These are phyloP conservation scores for Ornithoptera priamus DNA, from an alignment of 2,888 invertebrate species.

Conservation along the genomic window DNA sequence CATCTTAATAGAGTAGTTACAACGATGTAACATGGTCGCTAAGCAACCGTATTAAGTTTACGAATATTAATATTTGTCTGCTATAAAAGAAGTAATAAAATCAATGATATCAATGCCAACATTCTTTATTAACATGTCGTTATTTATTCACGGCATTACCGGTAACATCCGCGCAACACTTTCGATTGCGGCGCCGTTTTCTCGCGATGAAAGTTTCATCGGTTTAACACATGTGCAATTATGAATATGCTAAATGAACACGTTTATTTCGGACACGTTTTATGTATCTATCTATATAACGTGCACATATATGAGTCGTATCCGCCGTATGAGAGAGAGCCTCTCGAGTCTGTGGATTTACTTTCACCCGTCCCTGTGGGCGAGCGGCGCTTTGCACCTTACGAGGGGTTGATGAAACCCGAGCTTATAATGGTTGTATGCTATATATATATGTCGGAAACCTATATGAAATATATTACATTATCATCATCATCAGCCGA, in stretches of 20 bases:
- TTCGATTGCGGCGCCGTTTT: slow-evolving; percentile 42
- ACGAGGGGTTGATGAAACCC: slow-evolving; percentile 11
- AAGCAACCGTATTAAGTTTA: no score
- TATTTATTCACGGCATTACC: slow-evolving; percentile 34
- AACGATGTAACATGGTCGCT: no score
- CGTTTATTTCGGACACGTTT: slow-evolving; percentile 31
- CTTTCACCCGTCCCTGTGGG: slow-evolving; percentile 63
- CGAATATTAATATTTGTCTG: no score
- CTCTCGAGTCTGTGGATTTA: slow-evolving; percentile 62
- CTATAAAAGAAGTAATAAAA: no score
- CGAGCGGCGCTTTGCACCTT: slow-evolving; percentile 21
- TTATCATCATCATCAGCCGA: no score
- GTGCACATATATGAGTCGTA: slow-evolving; percentile 15
- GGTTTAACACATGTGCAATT: slow-evolving; percentile 41
- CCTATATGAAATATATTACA: no score
- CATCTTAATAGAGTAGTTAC: no score
- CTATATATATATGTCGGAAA: no score
- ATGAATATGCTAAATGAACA: slow-evolving; percentile 54
- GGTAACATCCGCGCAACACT: slow-evolving; percentile 45
- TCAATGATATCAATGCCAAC: no score
- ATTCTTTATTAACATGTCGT: not conserved
- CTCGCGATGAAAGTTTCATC: slow-evolving; percentile 54
- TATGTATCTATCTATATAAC: slow-evolving; percentile 22
- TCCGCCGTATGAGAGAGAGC: slow-evolving; percentile 55
- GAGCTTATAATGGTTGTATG: no score